A percentile compares a stretch with the other conserved stretches of the same genome.
Conservation (phyloP, 2,113 vertebrate genomes). For the Dermatemys mawii region DNA sequence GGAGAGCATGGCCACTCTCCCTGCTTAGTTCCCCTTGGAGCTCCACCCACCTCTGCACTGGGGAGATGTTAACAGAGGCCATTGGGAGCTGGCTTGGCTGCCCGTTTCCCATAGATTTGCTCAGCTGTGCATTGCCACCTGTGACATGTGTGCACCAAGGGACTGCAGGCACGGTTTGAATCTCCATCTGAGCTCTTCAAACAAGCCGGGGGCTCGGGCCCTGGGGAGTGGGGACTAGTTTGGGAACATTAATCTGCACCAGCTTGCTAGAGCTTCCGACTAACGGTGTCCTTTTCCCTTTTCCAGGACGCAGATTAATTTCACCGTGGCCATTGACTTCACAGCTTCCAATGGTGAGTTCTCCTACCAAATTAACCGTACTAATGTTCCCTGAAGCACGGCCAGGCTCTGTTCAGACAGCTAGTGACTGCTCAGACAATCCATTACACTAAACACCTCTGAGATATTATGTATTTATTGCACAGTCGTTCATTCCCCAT, state of each 20-base stretch:
- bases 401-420: neutral
- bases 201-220: neutral
- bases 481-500: neutral
- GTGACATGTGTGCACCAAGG: neutral
- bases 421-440: neutral
- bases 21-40: too few species aligned
- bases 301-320: conserved; percentile 93
- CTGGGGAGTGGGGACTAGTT: neutral
- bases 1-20: too few species aligned
- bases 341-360: conserved; percentile 95
- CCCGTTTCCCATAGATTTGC: too few species aligned
- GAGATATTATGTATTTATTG: neutral
- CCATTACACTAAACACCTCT: neutral
- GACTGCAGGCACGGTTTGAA: neutral
- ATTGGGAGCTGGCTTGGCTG: too few species aligned
- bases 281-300: neutral
- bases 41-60: too few species aligned
- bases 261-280: neutral
- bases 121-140: too few species aligned
- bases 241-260: neutral
- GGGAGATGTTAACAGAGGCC: too few species aligned
- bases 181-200: neutral
- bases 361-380: neutral
- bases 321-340: conserved; percentile 97
- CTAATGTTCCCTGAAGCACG: neutral